Evolutionary conservation across 2,113 vertebrate species (phyloP).

Genomic region (Pionites leucogaster): DNA sequence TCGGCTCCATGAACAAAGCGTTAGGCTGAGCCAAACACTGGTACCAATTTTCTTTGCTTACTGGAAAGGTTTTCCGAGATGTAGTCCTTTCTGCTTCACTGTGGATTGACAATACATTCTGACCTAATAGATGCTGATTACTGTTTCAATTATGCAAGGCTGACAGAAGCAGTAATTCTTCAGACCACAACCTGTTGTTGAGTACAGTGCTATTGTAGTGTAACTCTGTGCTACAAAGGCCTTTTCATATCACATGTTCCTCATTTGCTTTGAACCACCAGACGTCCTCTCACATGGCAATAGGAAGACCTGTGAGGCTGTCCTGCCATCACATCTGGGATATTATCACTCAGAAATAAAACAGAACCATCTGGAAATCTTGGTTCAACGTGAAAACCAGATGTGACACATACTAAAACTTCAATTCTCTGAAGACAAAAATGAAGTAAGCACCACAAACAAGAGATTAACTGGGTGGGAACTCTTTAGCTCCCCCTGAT

Average conservation of each 20-base stretch:
- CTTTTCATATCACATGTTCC: constrained; percentile 42
- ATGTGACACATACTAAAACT: background rate
- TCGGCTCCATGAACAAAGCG: constrained; percentile 16
- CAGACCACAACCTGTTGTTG: constrained; percentile 51
- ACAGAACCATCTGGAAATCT: background rate
- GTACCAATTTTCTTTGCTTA: constrained; percentile 58
- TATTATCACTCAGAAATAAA: background rate
- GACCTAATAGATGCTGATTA: constrained; percentile 67
- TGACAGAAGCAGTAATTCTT: constrained; percentile 63
- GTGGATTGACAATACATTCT: constrained; percentile 61
- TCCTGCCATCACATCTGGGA: background rate
- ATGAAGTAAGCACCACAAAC: background rate
- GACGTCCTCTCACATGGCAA: background rate
- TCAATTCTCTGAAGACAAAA: background rate
- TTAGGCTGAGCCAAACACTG: constrained; percentile 31
- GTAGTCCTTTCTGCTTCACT: constrained; percentile 60
- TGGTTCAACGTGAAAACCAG: constrained; percentile 1
- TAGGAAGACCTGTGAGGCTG: background rate
- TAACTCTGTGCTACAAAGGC: constrained; percentile 22
- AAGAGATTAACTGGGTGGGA: background rate
- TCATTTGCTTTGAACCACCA: background rate
- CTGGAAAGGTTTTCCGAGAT: constrained; percentile 55
- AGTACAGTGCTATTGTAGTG: constrained; percentile 3
- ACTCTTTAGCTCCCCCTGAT: background rate
- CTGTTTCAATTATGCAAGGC: constrained; percentile 52